phyloP scores from a whole-genome alignment of 2,113 vertebrate genomes.

The Gnathochromis pfefferi region DNA sequence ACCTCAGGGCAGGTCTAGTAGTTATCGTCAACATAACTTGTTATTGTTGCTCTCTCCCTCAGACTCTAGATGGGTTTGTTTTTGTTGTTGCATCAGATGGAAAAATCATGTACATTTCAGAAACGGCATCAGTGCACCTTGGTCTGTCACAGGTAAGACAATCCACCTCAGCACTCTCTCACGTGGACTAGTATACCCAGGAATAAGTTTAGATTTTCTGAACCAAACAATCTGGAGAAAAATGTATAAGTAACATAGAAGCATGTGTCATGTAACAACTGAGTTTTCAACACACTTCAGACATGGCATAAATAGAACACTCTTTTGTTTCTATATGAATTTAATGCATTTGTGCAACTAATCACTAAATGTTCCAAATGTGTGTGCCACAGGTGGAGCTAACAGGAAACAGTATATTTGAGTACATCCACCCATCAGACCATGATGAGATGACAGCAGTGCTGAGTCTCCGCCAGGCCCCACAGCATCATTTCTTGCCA shows the following conservation, averaged over 20 bases:
- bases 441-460: conserved; percentile 93
- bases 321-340: not conserved
- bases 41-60: conserved; percentile 31
- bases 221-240: not conserved
- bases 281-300: not conserved
- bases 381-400: conserved; percentile 82
- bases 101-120: conserved; percentile 98
- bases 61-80: conserved; percentile 95
- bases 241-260: not conserved
- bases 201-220: not conserved
- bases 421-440: conserved; percentile 93
- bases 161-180: not conserved
- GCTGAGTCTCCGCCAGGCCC: conserved; percentile 80
- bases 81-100: conserved; percentile 93
- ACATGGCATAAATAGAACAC: fast-evolving
- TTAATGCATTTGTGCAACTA: not conserved
- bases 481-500: conserved; percentile 82
- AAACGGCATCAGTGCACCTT: conserved; percentile 92
- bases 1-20: not conserved
- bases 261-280: not conserved
- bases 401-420: conserved; percentile 93
- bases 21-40: not conserved
- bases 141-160: conserved; percentile 85
- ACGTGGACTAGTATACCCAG: not conserved
- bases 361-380: not conserved